Evolutionary conservation across 2,888 invertebrate species (phyloP).

Genomic region (Tetragnatha montana): DNA sequence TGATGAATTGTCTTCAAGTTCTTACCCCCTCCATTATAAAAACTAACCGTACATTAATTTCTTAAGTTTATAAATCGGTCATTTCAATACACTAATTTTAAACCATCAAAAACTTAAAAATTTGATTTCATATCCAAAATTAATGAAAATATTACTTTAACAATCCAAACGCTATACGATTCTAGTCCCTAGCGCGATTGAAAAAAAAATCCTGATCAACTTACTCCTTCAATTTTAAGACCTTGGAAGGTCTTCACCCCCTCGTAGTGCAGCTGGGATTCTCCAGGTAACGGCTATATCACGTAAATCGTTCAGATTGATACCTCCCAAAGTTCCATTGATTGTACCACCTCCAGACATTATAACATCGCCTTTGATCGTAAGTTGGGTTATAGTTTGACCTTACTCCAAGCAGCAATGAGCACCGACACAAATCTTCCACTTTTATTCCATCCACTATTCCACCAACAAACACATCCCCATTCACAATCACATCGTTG

Average conservation of each 20-base stretch:
- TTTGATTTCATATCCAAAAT: neutral
- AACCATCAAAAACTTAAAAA: neutral
- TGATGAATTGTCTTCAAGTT: too few relatives aligned
- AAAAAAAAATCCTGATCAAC: slow-evolving; percentile 15
- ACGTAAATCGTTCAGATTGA: slow-evolving; percentile 40
- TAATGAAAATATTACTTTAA: neutral
- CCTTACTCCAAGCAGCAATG: slow-evolving; percentile 39
- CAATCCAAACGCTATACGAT: neutral
- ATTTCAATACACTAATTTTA: neutral
- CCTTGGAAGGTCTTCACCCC: slow-evolving; percentile 57
- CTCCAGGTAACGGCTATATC: slow-evolving; percentile 38
- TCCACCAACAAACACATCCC: slow-evolving; percentile 53
- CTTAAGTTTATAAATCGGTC: too few relatives aligned
- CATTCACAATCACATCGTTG: slow-evolving; percentile 30
- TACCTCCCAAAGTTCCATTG: slow-evolving; percentile 42
- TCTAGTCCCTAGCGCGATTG: neutral
- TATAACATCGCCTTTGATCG: slow-evolving; percentile 50
- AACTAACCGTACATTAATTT: too few relatives aligned
- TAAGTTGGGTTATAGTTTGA: slow-evolving; percentile 42
- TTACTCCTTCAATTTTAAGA: slow-evolving; percentile 66
- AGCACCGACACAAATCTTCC: slow-evolving; percentile 54
- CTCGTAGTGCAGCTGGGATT: slow-evolving; percentile 16
- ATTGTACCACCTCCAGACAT: slow-evolving; percentile 41
- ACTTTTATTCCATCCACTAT: slow-evolving; percentile 61
- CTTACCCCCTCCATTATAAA: too few relatives aligned